Evolutionary conservation across 2,113 vertebrate species (phyloP).

Genomic region (Calyptommatus sinebrachiatus): DNA sequence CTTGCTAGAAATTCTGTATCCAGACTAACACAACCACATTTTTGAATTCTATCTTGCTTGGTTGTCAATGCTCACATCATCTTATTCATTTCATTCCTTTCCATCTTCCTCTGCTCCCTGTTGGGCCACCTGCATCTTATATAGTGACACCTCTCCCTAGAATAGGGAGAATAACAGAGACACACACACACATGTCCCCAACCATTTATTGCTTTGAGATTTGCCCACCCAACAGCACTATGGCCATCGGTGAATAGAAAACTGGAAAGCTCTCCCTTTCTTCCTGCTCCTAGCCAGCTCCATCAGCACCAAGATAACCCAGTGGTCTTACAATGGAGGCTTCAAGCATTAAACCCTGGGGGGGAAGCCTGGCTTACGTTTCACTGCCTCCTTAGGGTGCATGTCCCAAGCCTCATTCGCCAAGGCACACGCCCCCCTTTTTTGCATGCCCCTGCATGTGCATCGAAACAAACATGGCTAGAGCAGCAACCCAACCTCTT

Average conservation of each 20-base stretch:
- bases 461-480: slow-evolving; percentile 1
- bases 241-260: background rate
- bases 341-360: slow-evolving; percentile 38
- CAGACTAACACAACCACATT: too few species aligned
- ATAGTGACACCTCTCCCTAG: too few species aligned
- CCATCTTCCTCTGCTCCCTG: background rate
- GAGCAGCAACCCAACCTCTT: background rate
- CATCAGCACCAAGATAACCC: background rate
- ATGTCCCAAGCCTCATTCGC: slow-evolving; percentile 47
- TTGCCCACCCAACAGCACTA: background rate
- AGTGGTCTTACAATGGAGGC: background rate
- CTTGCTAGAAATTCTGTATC: too few species aligned
- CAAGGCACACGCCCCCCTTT: background rate
- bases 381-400: slow-evolving; percentile 15
- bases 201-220: too few species aligned
- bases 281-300: background rate
- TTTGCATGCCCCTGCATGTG: slow-evolving; percentile 46
- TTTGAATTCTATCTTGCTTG: too few species aligned
- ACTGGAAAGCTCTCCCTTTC: background rate
- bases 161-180: background rate
- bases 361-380: background rate
- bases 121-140: background rate
- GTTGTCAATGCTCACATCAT: background rate
- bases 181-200: background rate
- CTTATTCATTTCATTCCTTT: background rate